These are phyloP conservation scores for Eciton burchellii DNA, from an alignment of 1,140 invertebrate genomes.

Conservation along the genomic window DNA sequence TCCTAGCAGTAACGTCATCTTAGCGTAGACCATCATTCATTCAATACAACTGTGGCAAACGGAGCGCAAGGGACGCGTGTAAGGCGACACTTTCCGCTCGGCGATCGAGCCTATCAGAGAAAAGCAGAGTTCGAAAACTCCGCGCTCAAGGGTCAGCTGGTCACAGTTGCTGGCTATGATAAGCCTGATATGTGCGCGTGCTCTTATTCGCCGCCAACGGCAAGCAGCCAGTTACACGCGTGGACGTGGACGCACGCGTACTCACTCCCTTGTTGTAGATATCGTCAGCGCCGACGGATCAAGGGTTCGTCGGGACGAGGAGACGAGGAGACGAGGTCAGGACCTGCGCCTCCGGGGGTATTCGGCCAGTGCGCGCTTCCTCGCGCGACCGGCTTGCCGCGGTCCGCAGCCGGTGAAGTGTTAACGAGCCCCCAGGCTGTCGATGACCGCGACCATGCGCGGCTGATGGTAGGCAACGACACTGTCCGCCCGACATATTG, in stretches of 20 bases:
- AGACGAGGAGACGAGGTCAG: background rate
- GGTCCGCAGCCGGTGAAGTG: background rate
- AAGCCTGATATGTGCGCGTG: background rate
- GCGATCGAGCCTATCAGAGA: too few species aligned
- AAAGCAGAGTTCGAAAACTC: background rate
- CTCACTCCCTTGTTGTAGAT: background rate
- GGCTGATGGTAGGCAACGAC: too few species aligned
- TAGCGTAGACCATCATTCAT: background rate
- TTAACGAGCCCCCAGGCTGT: too few species aligned
- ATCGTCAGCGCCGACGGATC: background rate
- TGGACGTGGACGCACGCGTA: constrained; percentile 36
- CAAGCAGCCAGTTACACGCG: background rate
- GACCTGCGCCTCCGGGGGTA: constrained; percentile 14
- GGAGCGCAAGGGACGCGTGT: too few species aligned
- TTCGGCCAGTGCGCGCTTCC: constrained; percentile 36
- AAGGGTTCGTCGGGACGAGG: background rate
- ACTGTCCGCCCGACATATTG: constrained; percentile 40
- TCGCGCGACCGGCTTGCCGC: constrained; percentile 12
- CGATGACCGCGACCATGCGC: too few species aligned
- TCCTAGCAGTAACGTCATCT: background rate
- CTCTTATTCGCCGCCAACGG: background rate
- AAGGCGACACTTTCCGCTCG: too few species aligned
- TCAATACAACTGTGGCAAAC: too few species aligned
- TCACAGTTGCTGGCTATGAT: background rate
- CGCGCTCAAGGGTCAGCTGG: background rate